Evolutionary conservation across 2,113 vertebrate species (phyloP), one percentile per base, ranked within the genome.

Genomic region (Neotragus moschatus): DNA sequence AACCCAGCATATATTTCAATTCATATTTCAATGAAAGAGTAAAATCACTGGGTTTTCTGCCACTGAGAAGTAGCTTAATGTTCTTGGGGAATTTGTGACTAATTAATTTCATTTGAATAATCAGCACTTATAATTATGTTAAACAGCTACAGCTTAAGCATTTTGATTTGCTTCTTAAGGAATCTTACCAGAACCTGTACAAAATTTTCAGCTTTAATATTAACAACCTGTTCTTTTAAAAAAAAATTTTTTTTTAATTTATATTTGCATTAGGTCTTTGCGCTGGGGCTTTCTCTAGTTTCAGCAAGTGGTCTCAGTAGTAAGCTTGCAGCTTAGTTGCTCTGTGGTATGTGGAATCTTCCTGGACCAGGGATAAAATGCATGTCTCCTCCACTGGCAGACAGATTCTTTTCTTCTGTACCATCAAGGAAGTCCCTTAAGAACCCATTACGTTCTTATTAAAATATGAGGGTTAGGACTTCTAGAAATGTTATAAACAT

Each of bases 31-130:
- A 11, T 28, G 16, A 88, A 19, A 66, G 39, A 94, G 12, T 56
- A 58, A 77, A 95, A 96, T 66, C 36, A 16, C 39, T 21, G 16
- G 17, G 43, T 81, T 49, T 94, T 63, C 36, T 45, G 36, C 36
- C 60, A n/a, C 79, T 36, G 16, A 79, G 60, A 60, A 77, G n/a
- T 45, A 45, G 7, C 36, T 77, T 66, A 66, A 73, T 82, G 16
- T 96, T 97, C 90, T 90, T 94, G 21, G 47, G 77, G 43, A 94
- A 96, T 95, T 88, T 88, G 63, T 86, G 86, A 95, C 63, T 96
- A 81, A 96, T 93, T 73, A 56, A 80, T 92, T 79, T 96, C 84
- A 96, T 79, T 95, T 97, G 70, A 91, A 89, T 96, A 96, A 97
- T 94, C 82, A 93, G 58, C 6, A 47, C 28, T 60, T 94, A 51